These are phyloP conservation scores for Brachystomella parvula DNA, from an alignment of 1,140 invertebrate species.

Conservation along the genomic window DNA sequence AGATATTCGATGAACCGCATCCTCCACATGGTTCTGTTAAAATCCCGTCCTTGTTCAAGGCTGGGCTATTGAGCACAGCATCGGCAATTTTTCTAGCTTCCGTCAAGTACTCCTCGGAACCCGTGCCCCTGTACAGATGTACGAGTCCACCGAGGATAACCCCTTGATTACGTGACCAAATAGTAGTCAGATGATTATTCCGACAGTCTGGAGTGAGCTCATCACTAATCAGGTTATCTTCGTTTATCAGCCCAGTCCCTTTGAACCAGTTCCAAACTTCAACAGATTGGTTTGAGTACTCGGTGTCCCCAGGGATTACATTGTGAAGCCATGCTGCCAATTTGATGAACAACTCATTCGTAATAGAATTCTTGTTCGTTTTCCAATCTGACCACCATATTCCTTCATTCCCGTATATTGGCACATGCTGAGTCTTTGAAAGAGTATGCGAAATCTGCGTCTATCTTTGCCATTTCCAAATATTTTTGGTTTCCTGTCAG, in stretches of 20 bases:
- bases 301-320: slow-evolving; percentile 34
- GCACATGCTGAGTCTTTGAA: slow-evolving; percentile 31
- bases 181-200: slow-evolving; percentile 31
- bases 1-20: slow-evolving; percentile 15
- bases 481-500: slow-evolving; percentile 26
- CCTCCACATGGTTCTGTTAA: slow-evolving; percentile 9
- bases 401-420: too few relatives aligned
- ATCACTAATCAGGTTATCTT: slow-evolving; percentile 32
- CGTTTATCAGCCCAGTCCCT: slow-evolving; percentile 31
- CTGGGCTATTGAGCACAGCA: slow-evolving; percentile 16
- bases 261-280: slow-evolving; percentile 33
- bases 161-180: slow-evolving; percentile 36
- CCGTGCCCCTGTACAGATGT: slow-evolving; percentile 22
- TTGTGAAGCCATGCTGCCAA: slow-evolving; percentile 33
- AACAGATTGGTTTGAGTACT: slow-evolving; percentile 30
- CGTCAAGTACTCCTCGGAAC: slow-evolving; percentile 1
- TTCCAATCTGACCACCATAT: slow-evolving; percentile 26
- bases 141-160: slow-evolving; percentile 33
- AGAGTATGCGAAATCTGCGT: slow-evolving; percentile 26
- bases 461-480: slow-evolving; percentile 30
- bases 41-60: slow-evolving; percentile 23
- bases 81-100: slow-evolving; percentile 28
- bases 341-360: slow-evolving; percentile 36
- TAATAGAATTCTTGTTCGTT: slow-evolving; percentile 33
- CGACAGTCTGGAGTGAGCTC: slow-evolving; percentile 26